phyloP scores from a whole-genome alignment of 2,113 vertebrate species.

The Gobius niger region DNA sequence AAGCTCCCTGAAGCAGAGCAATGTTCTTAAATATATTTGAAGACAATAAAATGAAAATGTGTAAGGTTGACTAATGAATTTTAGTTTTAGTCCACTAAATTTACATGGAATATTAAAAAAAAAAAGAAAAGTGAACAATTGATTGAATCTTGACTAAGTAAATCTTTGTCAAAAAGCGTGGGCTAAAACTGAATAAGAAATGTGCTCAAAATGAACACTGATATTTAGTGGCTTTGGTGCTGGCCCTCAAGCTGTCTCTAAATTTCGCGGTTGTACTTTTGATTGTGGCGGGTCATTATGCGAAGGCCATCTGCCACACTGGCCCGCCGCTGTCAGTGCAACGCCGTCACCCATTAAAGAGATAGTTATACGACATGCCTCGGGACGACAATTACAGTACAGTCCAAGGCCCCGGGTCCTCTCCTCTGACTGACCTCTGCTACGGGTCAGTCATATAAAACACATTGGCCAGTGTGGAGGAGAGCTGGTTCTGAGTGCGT shows the following conservation, averaged over 20 bases:
- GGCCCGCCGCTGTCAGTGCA: conserved; percentile 17
- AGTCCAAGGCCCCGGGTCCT: conserved; percentile 15
- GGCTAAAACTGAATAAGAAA: too few species aligned
- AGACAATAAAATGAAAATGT: too few species aligned
- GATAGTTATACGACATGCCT: conserved; percentile 21
- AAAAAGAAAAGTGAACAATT: too few species aligned
- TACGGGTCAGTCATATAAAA: conserved; percentile 31
- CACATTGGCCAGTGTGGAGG: conserved; percentile 23
- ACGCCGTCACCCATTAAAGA: conserved; percentile 28
- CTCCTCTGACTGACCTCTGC: conserved; percentile 25
- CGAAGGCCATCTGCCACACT: conserved; percentile 30
- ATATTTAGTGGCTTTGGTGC: not conserved
- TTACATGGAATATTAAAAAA: too few species aligned
- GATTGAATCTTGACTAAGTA: too few species aligned
- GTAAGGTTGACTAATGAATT: too few species aligned
- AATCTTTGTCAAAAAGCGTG: too few species aligned
- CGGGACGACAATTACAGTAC: conserved; percentile 11
- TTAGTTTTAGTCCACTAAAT: too few species aligned
- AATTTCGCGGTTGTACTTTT: conserved; percentile 23
- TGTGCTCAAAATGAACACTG: too few species aligned
- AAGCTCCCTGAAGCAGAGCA: too few species aligned
- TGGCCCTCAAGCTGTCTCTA: not conserved
- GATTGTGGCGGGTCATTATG: conserved; percentile 23
- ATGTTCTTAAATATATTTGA: too few species aligned
- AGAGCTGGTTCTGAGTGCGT: conserved; percentile 28